phyloP scores from a whole-genome alignment of 2,888 invertebrate species.

The Drosophila imparisetae region DNA sequence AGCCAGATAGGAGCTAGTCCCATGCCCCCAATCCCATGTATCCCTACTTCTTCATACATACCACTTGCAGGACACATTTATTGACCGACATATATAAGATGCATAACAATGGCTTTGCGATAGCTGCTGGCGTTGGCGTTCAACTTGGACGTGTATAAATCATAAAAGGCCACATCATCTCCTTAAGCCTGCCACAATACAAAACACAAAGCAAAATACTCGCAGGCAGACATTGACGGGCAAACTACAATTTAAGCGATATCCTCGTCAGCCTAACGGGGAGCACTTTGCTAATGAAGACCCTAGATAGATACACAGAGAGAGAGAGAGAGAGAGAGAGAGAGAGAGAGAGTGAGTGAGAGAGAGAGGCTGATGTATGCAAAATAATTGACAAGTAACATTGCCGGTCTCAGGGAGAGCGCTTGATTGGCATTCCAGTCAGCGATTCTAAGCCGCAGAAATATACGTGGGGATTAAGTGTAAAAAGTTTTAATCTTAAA shows the following conservation, averaged over 20 bases:
- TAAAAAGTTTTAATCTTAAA: constrained; percentile 65
- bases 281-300: constrained; percentile 9
- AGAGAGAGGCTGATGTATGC: background rate
- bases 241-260: constrained; percentile 53
- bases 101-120: constrained; percentile 63
- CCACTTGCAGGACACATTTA: constrained; percentile 29
- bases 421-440: constrained; percentile 25
- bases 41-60: constrained; percentile 9
- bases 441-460: background rate
- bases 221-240: constrained; percentile 26
- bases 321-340: background rate
- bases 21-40: constrained; percentile 1
- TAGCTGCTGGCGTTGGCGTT: constrained; percentile 44
- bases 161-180: constrained; percentile 39
- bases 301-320: background rate
- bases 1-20: constrained; percentile 5
- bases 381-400: constrained; percentile 13
- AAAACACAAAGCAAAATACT: constrained; percentile 1
- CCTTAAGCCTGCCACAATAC: constrained; percentile 2
- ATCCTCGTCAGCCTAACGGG: constrained; percentile 18
- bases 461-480: constrained; percentile 5
- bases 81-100: constrained; percentile 64
- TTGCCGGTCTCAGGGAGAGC: background rate
- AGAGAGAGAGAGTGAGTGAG: no score
- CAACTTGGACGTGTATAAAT: constrained; percentile 57